Evolutionary conservation across 1,140 invertebrate species (phyloP), one percentile per base, ranked within the genome.

Genomic region (Leptestheria dahalacensis): DNA sequence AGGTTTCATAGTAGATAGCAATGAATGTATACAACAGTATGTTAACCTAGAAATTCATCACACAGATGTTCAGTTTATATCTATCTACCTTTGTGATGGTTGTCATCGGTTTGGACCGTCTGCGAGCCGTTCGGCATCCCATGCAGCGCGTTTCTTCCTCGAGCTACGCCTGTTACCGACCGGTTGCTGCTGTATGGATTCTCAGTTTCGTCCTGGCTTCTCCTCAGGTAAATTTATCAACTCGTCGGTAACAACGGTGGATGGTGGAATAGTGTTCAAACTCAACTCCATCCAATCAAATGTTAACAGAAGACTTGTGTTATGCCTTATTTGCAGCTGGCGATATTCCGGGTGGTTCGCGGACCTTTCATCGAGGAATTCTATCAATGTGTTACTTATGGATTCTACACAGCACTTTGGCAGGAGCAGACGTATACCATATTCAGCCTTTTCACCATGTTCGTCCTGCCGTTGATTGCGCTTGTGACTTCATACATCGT

Each of bases 11-110:
- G 25, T 24, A 11, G 9, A 23, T 47, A 6, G 1, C 20, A 21
- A 18, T 18, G 41, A 56, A 46, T 20, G 3, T n/a, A 24, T 2
- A 15, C 3, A 33, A 18, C 12, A 12, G 24, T 24, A 20, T 2
- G 1, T 52, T 24, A 20, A 12, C 18, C 15, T 52, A 20, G 18
- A 15, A 15, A 12, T 15, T n/a, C n/a, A n/a, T n/a, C 21, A 41
- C 28, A n/a, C 46, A 65, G 60, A 82, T 88, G 79, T 86, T 86
- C 66, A 81, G 82, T 54, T 74, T 88, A 3, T 88, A 90, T 69
- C 72, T 88, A n/a, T 88, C 85, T 48, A 90, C 87, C 0, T 90
- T 86, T 68, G 79, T 88, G 23, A 72, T 88, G 23, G 86, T 90
- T 2, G 33, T 26, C 48, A 50, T 41, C 63, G 85, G 85, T 4